Evolutionary conservation across 2,888 invertebrate genomes (phyloP), one percentile per base, ranked within the genome.

Genomic region (Timema podura): DNA sequence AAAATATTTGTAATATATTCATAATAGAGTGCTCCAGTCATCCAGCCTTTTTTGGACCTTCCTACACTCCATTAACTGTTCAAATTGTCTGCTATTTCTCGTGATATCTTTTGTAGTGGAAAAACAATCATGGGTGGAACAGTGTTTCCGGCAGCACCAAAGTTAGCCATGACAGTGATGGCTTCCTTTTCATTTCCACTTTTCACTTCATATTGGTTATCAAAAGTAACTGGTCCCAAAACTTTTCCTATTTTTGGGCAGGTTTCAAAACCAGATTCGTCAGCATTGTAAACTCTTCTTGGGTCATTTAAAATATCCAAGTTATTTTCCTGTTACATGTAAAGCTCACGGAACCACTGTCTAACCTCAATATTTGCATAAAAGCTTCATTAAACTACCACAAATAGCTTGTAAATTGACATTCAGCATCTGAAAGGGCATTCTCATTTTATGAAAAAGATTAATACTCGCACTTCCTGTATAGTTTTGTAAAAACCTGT

Each of bases 211-310:
- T 67, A 67, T 5, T 51, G 57, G 6, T 67, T 67, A 45, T 67
- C 57, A 46, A 45, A 67, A 13, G 67, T 51, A 67, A 51, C 54
- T 30, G 67, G 54, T 46, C 67, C 67, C 57, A 67, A 46, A 30
- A 67, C 67, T 67, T 67, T 67, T 3, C 67, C 67, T 54, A 54
- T 67, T 67, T 30, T 51, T n/a, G 67, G 67, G 30, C 67, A 67
- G 5, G 67, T 67, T 30, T 67, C 54, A 10, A 67, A 67, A 44
- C 54, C 67, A 6, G 45, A 54, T 54, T 67, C 67, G 30, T 67
- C 67, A 45, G 67, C 67, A 51, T 67, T 67, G n/a, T 54, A 67
- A 9, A 67, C 54, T 57, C 57, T 67, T 6, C 67, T 51, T n/a
- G 67, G 67, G 30, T 67, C 67, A 10, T 67, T 30, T 13, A 67